phyloP scores from a whole-genome alignment of 2,888 invertebrate genomes.

The Lasioglossum lativentre region DNA sequence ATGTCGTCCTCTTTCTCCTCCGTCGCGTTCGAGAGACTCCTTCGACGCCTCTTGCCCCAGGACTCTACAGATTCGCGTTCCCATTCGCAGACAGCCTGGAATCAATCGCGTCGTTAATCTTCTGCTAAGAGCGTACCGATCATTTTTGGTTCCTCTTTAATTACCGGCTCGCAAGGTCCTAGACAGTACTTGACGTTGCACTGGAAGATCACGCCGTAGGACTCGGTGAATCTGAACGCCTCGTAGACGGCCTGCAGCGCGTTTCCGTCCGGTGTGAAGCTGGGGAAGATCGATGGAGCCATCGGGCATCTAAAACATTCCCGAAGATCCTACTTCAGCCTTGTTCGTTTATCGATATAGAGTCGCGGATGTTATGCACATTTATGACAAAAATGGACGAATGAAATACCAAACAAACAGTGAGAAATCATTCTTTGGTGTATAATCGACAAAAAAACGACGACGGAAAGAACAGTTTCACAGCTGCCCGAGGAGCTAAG shows the following conservation, averaged over 20 bases:
- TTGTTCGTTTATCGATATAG: background rate
- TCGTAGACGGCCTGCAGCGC: constrained; percentile 96
- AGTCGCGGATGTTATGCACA: too few species aligned
- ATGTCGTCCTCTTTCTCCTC: constrained; percentile 92
- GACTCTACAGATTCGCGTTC: constrained; percentile 96
- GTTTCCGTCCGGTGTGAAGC: constrained; percentile 95
- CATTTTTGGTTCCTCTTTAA: background rate
- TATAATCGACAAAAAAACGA: too few species aligned
- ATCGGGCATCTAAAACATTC: constrained; percentile 90
- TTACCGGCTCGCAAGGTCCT: constrained; percentile 96
- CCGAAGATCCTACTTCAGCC: background rate
- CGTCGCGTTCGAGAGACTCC: constrained; percentile 88
- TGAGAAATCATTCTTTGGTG: too few species aligned
- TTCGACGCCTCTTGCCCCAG: constrained; percentile 95
- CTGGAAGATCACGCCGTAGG: constrained; percentile 98
- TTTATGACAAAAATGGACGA: too few species aligned
- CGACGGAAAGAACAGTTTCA: too few species aligned
- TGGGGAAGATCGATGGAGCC: constrained; percentile 97
- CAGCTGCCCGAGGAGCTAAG: too few species aligned
- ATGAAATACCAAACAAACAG: too few species aligned
- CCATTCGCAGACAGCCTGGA: constrained; percentile 95
- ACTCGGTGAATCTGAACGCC: constrained; percentile 97
- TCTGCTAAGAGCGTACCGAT: background rate
- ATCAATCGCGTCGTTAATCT: background rate
- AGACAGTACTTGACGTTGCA: constrained; percentile 98